These are phyloP conservation scores for Pontoporia blainvillei DNA, from an alignment of 2,113 vertebrate species.

Conservation along the genomic window DNA sequence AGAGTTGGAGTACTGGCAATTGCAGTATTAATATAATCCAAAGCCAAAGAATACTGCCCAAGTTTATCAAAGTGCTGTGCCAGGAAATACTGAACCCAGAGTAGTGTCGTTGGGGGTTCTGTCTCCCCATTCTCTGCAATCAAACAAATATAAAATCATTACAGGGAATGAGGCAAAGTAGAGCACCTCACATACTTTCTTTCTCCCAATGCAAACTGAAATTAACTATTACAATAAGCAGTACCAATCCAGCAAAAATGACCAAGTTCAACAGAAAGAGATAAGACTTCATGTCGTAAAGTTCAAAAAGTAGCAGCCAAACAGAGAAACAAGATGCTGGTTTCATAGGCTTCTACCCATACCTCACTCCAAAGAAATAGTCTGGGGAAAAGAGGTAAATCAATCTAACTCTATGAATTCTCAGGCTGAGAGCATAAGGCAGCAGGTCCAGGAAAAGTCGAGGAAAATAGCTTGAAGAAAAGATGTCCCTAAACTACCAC, in stretches of 20 bases:
- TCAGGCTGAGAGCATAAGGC: background rate
- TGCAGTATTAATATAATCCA: slow-evolving; percentile 86
- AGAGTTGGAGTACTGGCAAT: slow-evolving; percentile 85
- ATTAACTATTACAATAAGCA: background rate
- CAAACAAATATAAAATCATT: slow-evolving; percentile 58
- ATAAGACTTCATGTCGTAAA: background rate
- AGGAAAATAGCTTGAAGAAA: background rate
- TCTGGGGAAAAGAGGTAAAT: background rate
- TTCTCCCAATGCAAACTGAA: background rate
- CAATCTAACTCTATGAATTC: background rate
- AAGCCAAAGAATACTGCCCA: slow-evolving; percentile 83
- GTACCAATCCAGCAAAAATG: slow-evolving; percentile 2
- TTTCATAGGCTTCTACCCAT: background rate
- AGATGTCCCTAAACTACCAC: background rate
- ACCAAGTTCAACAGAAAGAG: background rate
- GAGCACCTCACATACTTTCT: background rate
- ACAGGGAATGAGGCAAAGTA: background rate
- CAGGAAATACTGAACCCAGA: slow-evolving; percentile 87
- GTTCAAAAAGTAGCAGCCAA: background rate
- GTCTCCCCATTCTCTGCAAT: slow-evolving; percentile 84
- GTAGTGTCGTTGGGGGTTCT: slow-evolving; percentile 83
- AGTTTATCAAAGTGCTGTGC: slow-evolving; percentile 88
- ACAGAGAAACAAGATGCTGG: background rate
- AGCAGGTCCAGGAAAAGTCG: background rate
- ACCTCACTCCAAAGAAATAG: background rate